These are phyloP conservation scores for Volucella inflata DNA, from an alignment of 2,888 invertebrate genomes.

Conservation along the genomic window DNA sequence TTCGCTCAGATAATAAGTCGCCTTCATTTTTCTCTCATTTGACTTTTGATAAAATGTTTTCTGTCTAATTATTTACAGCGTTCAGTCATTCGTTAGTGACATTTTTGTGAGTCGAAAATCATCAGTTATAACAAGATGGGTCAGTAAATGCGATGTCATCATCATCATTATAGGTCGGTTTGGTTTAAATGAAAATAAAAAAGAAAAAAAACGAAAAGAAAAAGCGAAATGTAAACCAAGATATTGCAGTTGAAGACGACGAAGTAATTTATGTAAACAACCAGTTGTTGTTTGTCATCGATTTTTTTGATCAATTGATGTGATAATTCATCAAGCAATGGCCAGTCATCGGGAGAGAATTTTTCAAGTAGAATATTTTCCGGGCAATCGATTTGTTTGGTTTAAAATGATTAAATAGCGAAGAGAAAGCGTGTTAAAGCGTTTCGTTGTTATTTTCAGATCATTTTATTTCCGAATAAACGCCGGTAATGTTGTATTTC, in stretches of 20 bases:
- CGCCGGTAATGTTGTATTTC: constrained; percentile 38
- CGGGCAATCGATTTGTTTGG: constrained; percentile 12
- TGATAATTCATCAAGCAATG: constrained; percentile 42
- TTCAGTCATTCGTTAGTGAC: constrained; percentile 81
- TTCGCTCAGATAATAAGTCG: constrained; percentile 36
- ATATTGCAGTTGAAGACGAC: constrained; percentile 23
- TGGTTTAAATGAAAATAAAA: constrained; percentile 13
- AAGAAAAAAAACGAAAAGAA: constrained; percentile 4
- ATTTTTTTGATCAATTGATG: not conserved
- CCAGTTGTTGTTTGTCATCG: constrained; percentile 22
- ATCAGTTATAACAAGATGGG: constrained; percentile 83
- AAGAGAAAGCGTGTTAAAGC: constrained; percentile 53
- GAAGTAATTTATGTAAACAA: constrained; percentile 39
- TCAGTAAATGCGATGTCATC: constrained; percentile 83
- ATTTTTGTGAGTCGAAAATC: constrained; percentile 83
- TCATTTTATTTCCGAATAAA: constrained; percentile 1
- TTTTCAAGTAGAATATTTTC: constrained; percentile 45
- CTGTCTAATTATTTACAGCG: constrained; percentile 55
- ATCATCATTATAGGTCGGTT: constrained; percentile 79
- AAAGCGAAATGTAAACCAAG: not conserved
- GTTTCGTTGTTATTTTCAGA: constrained; percentile 8
- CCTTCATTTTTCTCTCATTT: constrained; percentile 46
- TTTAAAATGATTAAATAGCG: constrained; percentile 23
- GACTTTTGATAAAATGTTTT: constrained; percentile 37
- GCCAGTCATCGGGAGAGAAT: constrained; percentile 45